Base-by-base conservation (phyloP, 2,888 invertebrate genomes). In the Agrochola macilenta region DNA sequence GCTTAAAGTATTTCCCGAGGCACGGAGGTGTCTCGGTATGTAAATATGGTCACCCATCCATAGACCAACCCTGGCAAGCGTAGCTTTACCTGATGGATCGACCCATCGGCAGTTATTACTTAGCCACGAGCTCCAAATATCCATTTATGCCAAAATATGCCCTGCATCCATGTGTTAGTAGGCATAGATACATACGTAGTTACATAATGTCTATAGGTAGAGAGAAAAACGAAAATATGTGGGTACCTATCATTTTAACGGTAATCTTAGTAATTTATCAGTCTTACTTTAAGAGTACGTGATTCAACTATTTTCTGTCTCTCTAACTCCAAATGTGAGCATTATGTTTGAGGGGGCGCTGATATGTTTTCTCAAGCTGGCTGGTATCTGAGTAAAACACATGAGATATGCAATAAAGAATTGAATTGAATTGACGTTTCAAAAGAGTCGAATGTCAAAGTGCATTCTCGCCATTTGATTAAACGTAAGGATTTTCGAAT, bases 221-320 rank as follows among this genome's bases (percentile, higher is more conserved):
- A 39, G 9, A 52, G 54, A 61, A 57, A 84, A 79, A 78, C 70
- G 75, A 80, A 80, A 85, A 79, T 73, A 76, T 73, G 73, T 76
- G 76, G 58, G 54, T 60, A n/a, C n/a, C n/a, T n/a, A 73, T 85
- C 46, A 86, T 86, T 85, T 78, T 80, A 71, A 73, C 82, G 65
- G 63, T 85, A 88, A 88, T 86, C 82, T 86, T n/a, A 57, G 85
- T 78, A 76, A 87, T 89, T 79, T 88, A 81, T 89, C 89, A 87
- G 82, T 68, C 81, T 85, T 86, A 79, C 81, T 81, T 63, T 74
- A 70, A 71, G 76, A 39, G 73, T 68, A 89, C 89, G 88, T 89
- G 87, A 85, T 81, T 77, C 60, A 78, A 83, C 81, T 85, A 58
- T 74, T 74, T 82, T 83, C 79, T 66, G 65, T 71, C 3, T 61